These are phyloP conservation scores for Pseudoips prasinana DNA, from an alignment of 2,888 invertebrate genomes.

Conservation along the genomic window DNA sequence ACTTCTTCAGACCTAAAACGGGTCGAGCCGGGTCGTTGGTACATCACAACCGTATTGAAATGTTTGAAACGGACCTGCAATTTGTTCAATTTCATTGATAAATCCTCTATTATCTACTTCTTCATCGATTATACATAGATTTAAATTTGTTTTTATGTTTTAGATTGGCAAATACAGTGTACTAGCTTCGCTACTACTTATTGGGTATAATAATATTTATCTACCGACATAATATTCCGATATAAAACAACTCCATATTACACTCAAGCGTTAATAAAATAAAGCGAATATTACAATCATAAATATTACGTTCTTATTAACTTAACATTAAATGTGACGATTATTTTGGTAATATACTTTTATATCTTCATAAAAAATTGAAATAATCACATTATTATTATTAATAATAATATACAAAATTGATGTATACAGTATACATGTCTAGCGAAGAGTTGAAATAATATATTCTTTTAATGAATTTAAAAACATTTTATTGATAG, in stretches of 20 bases:
- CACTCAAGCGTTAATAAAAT: slow-evolving; percentile 28
- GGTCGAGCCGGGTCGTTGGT: too few species aligned
- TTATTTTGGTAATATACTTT: slow-evolving; percentile 39
- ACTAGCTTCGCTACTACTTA: too few species aligned
- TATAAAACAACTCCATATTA: slow-evolving; percentile 17
- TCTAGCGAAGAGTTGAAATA: slow-evolving; percentile 30
- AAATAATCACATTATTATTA: slow-evolving; percentile 33
- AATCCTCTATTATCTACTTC: too few species aligned
- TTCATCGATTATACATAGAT: too few species aligned
- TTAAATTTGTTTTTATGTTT: too few species aligned
- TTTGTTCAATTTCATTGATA: too few species aligned
- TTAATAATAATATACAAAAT: slow-evolving; percentile 32
- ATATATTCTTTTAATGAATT: slow-evolving; percentile 1
- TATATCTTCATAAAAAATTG: slow-evolving; percentile 30
- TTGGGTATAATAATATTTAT: slow-evolving; percentile 7
- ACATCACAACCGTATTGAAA: too few species aligned
- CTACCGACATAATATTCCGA: slow-evolving; percentile 19
- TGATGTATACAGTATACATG: slow-evolving; percentile 30
- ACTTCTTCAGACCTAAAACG: too few species aligned
- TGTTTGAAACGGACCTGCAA: too few species aligned
- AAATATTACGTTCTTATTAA: slow-evolving; percentile 37
- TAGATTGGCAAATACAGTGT: too few species aligned
- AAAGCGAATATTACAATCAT: slow-evolving; percentile 25
- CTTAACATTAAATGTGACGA: slow-evolving; percentile 38
- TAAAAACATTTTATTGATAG: slow-evolving; percentile 1